Evolutionary conservation across 35 echinoderm and acorn worm genomes (phyloP).

Genomic region (Chiridota heheva): DNA sequence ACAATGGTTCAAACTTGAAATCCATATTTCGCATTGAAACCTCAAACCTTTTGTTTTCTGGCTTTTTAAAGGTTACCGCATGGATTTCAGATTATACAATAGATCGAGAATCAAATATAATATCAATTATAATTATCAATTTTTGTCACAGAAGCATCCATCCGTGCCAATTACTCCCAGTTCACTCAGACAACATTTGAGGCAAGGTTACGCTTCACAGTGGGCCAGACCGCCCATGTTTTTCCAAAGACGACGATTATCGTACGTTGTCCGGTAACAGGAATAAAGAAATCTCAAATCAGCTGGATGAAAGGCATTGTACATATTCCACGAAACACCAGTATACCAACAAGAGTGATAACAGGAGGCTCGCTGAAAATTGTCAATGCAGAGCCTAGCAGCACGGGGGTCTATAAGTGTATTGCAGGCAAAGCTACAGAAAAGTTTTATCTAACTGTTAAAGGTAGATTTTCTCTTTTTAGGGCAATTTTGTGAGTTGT

Average conservation of each 20-base stretch:
- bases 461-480: too few relatives aligned
- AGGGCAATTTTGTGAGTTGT: too few relatives aligned
- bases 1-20: too few relatives aligned
- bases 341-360: background rate
- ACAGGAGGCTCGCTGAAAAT: constrained; percentile 13
- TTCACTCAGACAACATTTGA: too few relatives aligned
- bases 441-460: constrained; percentile 38
- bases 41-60: too few relatives aligned
- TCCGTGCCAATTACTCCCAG: too few relatives aligned
- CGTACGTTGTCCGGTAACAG: constrained; percentile 3
- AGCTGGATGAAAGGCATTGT: constrained; percentile 22
- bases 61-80: too few relatives aligned
- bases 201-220: constrained; percentile 12
- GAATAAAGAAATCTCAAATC: constrained; percentile 18
- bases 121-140: too few relatives aligned
- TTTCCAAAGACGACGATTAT: constrained; percentile 33
- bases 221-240: constrained; percentile 26
- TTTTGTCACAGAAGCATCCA: too few relatives aligned
- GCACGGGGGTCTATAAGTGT: constrained; percentile 28
- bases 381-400: background rate
- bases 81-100: too few relatives aligned
- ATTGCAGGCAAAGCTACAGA: constrained; percentile 7
- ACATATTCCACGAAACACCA: constrained; percentile 5
- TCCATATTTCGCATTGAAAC: too few relatives aligned
- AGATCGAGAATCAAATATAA: too few relatives aligned